phyloP scores from a whole-genome alignment of 1,140 invertebrate genomes.

The Pseudomyrmex dendroicus region DNA sequence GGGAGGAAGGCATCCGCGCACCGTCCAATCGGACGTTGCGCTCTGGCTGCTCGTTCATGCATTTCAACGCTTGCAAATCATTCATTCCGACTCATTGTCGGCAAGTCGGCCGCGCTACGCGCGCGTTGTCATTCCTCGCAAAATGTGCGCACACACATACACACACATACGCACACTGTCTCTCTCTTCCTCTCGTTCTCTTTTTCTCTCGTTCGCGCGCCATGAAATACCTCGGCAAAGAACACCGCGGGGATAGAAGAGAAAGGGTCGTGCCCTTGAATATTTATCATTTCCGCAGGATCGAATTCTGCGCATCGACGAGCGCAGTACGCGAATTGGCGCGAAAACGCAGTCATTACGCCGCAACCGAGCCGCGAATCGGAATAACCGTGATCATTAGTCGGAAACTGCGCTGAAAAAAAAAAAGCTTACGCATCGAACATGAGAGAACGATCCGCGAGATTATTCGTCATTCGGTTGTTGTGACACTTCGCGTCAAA shows the following conservation, averaged over 20 bases:
- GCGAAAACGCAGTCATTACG: slow-evolving; percentile 65
- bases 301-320: slow-evolving; percentile 67
- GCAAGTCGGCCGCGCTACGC: slow-evolving; percentile 67
- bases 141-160: slow-evolving; percentile 33
- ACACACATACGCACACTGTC: background rate
- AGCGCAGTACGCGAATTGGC: slow-evolving; percentile 62
- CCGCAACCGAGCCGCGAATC: slow-evolving; percentile 47
- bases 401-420: background rate
- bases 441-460: too few species aligned
- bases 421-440: too few species aligned
- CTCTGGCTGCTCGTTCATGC: slow-evolving; percentile 75
- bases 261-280: slow-evolving; percentile 63
- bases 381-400: slow-evolving; percentile 57
- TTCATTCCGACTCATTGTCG: slow-evolving; percentile 76
- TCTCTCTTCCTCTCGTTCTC: background rate
- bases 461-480: background rate
- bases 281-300: slow-evolving; percentile 72
- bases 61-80: slow-evolving; percentile 79
- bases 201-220: slow-evolving; percentile 6
- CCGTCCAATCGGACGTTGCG: slow-evolving; percentile 73
- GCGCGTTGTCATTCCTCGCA: slow-evolving; percentile 57
- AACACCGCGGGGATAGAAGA: background rate
- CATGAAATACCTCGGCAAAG: slow-evolving; percentile 67
- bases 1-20: background rate
- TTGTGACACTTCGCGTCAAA: background rate